Evolutionary conservation across 2,797 vertebrate genomes (phyloP).

Genomic region (Coccyzus lansbergi): DNA sequence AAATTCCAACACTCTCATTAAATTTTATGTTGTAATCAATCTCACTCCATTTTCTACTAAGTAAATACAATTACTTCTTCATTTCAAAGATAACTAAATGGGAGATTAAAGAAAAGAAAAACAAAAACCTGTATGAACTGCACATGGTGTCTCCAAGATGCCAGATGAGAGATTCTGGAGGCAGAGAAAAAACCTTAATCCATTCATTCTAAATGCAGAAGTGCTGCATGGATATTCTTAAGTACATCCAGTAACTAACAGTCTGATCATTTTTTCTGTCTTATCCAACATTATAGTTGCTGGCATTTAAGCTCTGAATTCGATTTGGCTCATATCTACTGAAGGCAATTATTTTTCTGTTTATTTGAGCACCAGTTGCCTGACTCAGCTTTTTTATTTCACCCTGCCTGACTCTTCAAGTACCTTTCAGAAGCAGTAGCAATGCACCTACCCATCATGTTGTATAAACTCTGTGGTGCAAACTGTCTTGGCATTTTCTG

Average conservation of each 20-base stretch:
- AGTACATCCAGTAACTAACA: not conserved
- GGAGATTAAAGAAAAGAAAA: not conserved
- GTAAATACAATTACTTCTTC: not conserved
- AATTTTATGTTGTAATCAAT: not conserved
- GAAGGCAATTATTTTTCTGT: not conserved
- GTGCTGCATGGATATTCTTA: not conserved
- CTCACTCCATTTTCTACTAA: not conserved
- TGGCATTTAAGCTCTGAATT: not conserved
- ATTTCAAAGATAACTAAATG: not conserved
- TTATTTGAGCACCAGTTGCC: not conserved
- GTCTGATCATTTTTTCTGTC: not conserved
- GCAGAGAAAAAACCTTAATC: not conserved
- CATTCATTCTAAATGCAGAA: not conserved
- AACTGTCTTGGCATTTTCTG: constrained; percentile 99
- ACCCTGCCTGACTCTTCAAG: not conserved
- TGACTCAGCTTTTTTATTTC: not conserved
- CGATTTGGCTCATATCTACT: not conserved
- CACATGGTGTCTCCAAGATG: not conserved
- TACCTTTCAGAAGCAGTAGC: not conserved
- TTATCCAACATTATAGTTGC: not conserved
- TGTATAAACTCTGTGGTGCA: constrained; percentile 99
- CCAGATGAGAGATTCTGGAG: not conserved
- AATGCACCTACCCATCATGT: constrained; percentile 96
- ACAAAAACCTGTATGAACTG: not conserved
- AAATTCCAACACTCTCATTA: not conserved